phyloP scores from a whole-genome alignment of 2,113 vertebrate genomes.

The Melanostigma gelatinosum region DNA sequence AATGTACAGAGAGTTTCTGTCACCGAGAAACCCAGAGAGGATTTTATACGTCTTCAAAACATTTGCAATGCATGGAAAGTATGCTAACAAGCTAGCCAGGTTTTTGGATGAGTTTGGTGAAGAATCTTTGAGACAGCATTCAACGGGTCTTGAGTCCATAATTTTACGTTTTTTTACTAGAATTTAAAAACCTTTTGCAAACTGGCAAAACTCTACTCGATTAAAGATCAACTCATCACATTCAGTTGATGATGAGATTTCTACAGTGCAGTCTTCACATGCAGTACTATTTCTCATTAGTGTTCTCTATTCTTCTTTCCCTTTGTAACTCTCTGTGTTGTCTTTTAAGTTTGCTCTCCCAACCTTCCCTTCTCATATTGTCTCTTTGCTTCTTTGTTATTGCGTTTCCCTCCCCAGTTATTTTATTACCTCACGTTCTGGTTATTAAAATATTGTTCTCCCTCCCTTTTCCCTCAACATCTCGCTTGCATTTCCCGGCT shows the following conservation, averaged over 20 bases:
- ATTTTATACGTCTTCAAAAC: neutral
- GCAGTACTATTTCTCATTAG: neutral
- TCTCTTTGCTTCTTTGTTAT: constrained; percentile 16
- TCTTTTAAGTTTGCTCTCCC: constrained; percentile 14
- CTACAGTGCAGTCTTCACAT: neutral
- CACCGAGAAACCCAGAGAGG: too few relatives aligned
- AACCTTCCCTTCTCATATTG: neutral
- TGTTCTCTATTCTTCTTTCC: neutral
- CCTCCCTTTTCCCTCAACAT: neutral
- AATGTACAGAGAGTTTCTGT: too few relatives aligned
- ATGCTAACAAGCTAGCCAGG: neutral
- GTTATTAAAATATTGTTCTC: constrained; percentile 24
- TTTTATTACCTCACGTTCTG: constrained; percentile 1
- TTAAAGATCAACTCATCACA: neutral
- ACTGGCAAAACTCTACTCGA: neutral
- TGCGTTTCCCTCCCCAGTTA: constrained; percentile 1
- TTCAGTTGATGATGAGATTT: neutral
- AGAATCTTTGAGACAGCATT: neutral
- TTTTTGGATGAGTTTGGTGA: neutral
- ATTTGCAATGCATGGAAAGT: neutral
- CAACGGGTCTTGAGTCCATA: too few relatives aligned
- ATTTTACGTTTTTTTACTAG: too few relatives aligned
- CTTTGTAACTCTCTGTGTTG: neutral
- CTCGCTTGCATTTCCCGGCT: neutral
- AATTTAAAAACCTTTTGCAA: neutral